These are phyloP conservation scores for Romanogobio albipinnatus DNA, from an alignment of 2,113 vertebrate species.

Conservation along the genomic window DNA sequence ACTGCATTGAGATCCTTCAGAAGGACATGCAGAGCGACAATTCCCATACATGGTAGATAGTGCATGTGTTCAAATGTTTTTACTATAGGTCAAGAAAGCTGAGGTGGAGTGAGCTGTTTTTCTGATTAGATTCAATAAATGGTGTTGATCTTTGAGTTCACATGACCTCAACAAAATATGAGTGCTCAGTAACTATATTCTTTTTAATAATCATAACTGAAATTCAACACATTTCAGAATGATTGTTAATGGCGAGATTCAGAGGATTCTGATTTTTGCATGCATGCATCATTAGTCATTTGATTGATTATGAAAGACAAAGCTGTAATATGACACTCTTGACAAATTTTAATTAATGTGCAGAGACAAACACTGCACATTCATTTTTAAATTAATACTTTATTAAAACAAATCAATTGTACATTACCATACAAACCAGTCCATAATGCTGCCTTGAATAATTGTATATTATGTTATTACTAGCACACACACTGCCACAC, in stretches of 20 bases:
- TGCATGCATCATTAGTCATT: slow-evolving; percentile 23
- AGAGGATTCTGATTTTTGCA: slow-evolving; percentile 17
- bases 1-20: neutral
- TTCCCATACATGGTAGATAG: neutral
- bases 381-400: slow-evolving; percentile 29
- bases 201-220: neutral
- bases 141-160: neutral
- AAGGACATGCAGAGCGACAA: neutral
- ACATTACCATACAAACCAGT: slow-evolving; percentile 1
- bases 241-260: no score
- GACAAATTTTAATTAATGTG: slow-evolving; percentile 46
- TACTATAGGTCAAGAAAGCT: neutral
- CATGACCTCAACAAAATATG: neutral
- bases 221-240: no score
- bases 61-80: neutral
- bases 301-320: slow-evolving; percentile 34
- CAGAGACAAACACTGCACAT: slow-evolving; percentile 34
- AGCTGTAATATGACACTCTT: slow-evolving; percentile 39
- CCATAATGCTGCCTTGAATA: neutral
- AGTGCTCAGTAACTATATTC: neutral
- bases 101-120: neutral
- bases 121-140: neutral
- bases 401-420: slow-evolving; percentile 6
- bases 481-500: neutral
- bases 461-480: neutral